Evolutionary conservation across 2,797 vertebrate genomes (phyloP).

Genomic region (Lepilemur ruficaudatus): DNA sequence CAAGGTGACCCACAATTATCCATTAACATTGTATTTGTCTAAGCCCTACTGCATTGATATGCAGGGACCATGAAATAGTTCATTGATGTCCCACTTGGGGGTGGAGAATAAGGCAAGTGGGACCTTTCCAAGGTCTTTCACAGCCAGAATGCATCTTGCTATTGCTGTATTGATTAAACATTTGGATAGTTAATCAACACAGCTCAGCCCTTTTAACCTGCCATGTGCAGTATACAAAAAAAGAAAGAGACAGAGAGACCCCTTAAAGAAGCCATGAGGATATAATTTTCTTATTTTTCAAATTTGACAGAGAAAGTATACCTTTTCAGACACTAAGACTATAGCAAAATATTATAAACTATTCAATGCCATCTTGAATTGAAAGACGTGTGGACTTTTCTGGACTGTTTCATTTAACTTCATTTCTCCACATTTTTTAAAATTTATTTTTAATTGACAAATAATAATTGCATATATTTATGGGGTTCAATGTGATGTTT

Average conservation of each 20-base stretch:
- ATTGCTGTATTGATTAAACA: conserved; percentile 85
- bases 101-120: conserved; percentile 82
- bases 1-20: conserved; percentile 88
- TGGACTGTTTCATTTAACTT: not conserved
- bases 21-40: conserved; percentile 85
- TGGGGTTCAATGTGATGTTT: not conserved
- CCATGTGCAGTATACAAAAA: conserved; percentile 49
- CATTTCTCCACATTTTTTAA: conserved; percentile 31
- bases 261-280: conserved; percentile 4
- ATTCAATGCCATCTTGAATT: not conserved
- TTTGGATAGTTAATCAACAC: conserved; percentile 85
- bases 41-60: conserved; percentile 83
- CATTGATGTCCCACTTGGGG: conserved; percentile 84
- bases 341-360: not conserved
- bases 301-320: conserved; percentile 45
- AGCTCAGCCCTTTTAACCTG: conserved; percentile 80
- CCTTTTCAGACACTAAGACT: conserved; percentile 13
- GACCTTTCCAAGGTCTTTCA: conserved; percentile 86
- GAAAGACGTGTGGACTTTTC: not conserved
- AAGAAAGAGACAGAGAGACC: not conserved
- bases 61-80: conserved; percentile 83
- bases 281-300: conserved; percentile 64
- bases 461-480: not conserved
- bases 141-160: conserved; percentile 79
- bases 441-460: not conserved